Conservation (phyloP, 2,888 invertebrate genomes). For the Sarcophaga rosellei region DNA sequence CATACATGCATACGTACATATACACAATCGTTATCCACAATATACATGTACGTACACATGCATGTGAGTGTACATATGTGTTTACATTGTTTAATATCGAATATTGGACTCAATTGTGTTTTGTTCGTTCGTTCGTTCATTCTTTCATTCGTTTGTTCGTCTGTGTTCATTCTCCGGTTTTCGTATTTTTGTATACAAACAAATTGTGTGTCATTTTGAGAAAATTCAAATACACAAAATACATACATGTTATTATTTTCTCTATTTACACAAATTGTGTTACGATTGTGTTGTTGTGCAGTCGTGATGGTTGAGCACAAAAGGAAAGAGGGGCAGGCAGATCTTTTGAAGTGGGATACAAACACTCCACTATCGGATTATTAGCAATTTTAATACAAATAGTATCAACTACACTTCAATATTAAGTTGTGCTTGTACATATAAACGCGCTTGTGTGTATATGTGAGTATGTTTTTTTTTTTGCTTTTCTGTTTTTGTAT, state of each 20-base stretch:
- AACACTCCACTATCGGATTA: conserved; percentile 66
- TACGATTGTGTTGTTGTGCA: no score
- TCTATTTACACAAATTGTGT: conserved; percentile 48
- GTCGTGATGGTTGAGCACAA: not conserved
- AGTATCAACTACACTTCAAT: conserved; percentile 64
- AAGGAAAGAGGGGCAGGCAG: not conserved
- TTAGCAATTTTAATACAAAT: conserved; percentile 68
- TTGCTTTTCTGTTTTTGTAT: not conserved
- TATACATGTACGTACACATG: not conserved
- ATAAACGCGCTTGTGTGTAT: not conserved
- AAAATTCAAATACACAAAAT: conserved; percentile 64
- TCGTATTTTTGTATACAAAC: not conserved
- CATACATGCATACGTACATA: not conserved
- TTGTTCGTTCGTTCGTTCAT: not conserved
- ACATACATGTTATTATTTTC: conserved; percentile 54
- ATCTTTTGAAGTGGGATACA: conserved; percentile 45
- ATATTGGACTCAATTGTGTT: not conserved
- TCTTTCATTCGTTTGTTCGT: not conserved
- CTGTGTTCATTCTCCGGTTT: not conserved
- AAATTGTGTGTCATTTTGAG: conserved; percentile 66
- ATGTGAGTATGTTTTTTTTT: not conserved
- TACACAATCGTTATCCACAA: not conserved
- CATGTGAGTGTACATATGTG: not conserved
- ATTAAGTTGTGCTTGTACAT: conserved; percentile 34
- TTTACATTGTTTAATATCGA: conserved; percentile 58